phyloP scores from a whole-genome alignment of 1,140 invertebrate genomes.

The Meloidogyne hapla region DNA sequence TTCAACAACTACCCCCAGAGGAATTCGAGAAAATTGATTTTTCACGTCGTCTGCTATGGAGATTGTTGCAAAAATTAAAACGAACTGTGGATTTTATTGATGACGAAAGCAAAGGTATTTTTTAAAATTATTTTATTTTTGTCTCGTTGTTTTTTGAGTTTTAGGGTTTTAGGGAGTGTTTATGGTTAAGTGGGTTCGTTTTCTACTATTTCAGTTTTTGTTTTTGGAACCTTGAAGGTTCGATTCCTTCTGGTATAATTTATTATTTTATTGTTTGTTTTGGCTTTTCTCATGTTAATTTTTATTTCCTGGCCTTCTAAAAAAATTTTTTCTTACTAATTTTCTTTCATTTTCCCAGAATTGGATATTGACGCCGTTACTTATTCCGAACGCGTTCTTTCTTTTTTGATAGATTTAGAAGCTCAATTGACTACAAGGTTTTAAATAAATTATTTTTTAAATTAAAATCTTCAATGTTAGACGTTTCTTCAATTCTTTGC shows the following conservation, averaged over 20 bases:
- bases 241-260: too few relatives aligned
- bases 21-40: slow-evolving; percentile 75
- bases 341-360: slow-evolving; percentile 33
- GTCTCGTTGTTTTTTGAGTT: too few relatives aligned
- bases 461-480: slow-evolving; percentile 25
- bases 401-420: slow-evolving; percentile 92
- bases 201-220: too few relatives aligned
- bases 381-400: slow-evolving; percentile 92
- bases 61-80: slow-evolving; percentile 87
- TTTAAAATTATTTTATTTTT: too few relatives aligned
- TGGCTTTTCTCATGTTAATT: slow-evolving; percentile 11
- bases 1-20: slow-evolving; percentile 72
- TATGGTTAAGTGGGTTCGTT: too few relatives aligned
- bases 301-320: too few relatives aligned
- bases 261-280: background rate
- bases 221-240: too few relatives aligned
- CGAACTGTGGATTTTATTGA: slow-evolving; percentile 75
- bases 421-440: slow-evolving; percentile 80
- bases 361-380: slow-evolving; percentile 71
- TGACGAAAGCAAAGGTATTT: slow-evolving; percentile 32
- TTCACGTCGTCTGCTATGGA: slow-evolving; percentile 83
- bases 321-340: slow-evolving; percentile 24
- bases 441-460: background rate
- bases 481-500: slow-evolving; percentile 89
- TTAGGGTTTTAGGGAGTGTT: too few relatives aligned